These are phyloP conservation scores for Cheilosia variabilis DNA, from an alignment of 2,888 invertebrate species.

Conservation along the genomic window DNA sequence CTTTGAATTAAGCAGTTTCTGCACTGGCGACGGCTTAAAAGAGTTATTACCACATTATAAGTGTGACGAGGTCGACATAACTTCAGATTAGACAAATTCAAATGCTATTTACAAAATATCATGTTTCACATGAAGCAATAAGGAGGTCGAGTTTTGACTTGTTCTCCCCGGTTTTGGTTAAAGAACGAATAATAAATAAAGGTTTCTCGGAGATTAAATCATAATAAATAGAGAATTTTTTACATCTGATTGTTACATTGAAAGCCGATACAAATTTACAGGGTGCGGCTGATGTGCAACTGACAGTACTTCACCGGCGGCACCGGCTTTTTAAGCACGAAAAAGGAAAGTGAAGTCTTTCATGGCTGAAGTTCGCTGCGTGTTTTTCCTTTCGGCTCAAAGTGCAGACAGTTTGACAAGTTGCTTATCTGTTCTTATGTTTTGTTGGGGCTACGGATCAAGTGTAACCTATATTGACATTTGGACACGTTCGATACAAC, in stretches of 20 bases:
- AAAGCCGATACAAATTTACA: slow-evolving; percentile 10
- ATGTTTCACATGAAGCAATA: slow-evolving; percentile 50
- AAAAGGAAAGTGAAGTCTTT: slow-evolving; percentile 35
- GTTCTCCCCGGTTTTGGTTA: not conserved
- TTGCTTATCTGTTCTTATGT: not conserved
- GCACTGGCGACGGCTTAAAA: slow-evolving; percentile 41
- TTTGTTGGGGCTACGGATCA: too few relatives aligned
- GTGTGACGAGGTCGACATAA: slow-evolving; percentile 37
- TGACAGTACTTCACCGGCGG: slow-evolving; percentile 16
- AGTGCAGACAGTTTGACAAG: slow-evolving; percentile 25
- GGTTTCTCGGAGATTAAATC: slow-evolving; percentile 33
- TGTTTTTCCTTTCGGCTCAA: not conserved
- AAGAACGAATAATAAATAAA: slow-evolving; percentile 58
- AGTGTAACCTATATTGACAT: too few relatives aligned
- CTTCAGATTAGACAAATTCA: slow-evolving; percentile 45
- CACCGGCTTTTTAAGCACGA: slow-evolving; percentile 27
- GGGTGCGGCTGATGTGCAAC: slow-evolving; percentile 48
- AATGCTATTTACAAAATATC: slow-evolving; percentile 48
- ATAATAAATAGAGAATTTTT: slow-evolving; percentile 14
- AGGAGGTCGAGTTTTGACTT: slow-evolving; percentile 9
- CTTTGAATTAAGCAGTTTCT: slow-evolving; percentile 48
- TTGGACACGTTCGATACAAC: not conserved
- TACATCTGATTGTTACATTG: slow-evolving; percentile 40
- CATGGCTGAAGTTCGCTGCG: slow-evolving; percentile 9
- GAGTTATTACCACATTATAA: slow-evolving; percentile 67